These are phyloP conservation scores for Dermochelys coriacea DNA, from an alignment of 2,797 vertebrate genomes.

Conservation along the genomic window DNA sequence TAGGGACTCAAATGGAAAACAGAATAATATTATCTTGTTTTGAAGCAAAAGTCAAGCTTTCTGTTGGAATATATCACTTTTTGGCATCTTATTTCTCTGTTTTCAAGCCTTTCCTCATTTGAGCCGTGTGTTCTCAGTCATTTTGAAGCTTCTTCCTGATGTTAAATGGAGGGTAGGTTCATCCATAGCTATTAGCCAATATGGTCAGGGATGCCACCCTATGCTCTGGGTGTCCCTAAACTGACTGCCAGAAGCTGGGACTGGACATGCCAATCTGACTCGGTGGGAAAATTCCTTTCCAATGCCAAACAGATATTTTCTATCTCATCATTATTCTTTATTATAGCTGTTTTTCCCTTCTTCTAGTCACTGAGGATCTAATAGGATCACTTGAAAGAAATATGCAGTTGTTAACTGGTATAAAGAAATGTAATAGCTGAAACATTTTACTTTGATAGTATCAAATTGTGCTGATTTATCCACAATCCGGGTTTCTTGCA, in stretches of 20 bases:
- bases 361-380: conserved; percentile 5
- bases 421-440: conserved; percentile 6
- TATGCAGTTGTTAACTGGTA: conserved; percentile 8
- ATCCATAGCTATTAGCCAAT: no score
- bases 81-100: conserved; percentile 58
- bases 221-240: no score
- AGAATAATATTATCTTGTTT: conserved; percentile 62
- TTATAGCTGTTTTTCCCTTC: conserved; percentile 22
- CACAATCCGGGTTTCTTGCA: background rate
- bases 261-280: background rate
- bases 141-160: conserved; percentile 62
- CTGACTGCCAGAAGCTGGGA: no score
- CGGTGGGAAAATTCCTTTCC: background rate
- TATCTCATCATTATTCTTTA: conserved; percentile 55
- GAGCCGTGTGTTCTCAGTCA: conserved; percentile 50
- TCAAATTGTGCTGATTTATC: background rate
- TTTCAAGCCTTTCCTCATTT: conserved; percentile 57
- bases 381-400: conserved; percentile 40
- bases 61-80: conserved; percentile 73
- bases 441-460: conserved; percentile 22
- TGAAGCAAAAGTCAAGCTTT: conserved; percentile 63
- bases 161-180: background rate
- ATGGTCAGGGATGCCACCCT: no score
- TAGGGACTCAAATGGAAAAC: conserved; percentile 54
- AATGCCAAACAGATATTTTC: background rate